Conservation (phyloP, 2,113 vertebrate genomes). For the Erythrolamprus reginae region DNA sequence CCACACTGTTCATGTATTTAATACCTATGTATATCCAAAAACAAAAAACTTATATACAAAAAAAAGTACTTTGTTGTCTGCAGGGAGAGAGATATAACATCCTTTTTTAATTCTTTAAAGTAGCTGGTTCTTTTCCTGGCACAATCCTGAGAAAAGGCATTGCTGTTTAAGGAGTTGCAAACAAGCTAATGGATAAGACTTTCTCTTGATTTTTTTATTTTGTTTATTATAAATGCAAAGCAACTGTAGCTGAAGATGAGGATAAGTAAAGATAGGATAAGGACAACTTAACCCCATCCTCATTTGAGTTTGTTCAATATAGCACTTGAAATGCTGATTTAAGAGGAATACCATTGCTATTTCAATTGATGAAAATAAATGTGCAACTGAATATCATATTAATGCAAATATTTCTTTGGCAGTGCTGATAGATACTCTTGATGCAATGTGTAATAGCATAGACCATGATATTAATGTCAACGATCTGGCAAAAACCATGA, state of each 20-base stretch:
- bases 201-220: not conserved
- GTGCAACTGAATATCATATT: not conserved
- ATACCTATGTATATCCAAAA: too few species aligned
- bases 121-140: not conserved
- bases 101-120: not conserved
- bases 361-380: not conserved
- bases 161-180: not conserved
- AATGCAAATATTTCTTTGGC: not conserved
- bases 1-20: too few species aligned
- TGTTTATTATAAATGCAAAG: not conserved
- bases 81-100: not conserved
- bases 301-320: not conserved
- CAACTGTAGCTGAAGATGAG: not conserved
- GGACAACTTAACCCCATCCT: not conserved
- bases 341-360: not conserved
- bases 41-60: too few species aligned
- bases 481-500: not conserved
- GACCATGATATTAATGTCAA: not conserved
- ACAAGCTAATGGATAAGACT: not conserved
- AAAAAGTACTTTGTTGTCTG: not conserved
- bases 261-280: not conserved
- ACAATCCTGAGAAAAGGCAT: not conserved
- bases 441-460: not conserved
- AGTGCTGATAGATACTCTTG: slow-evolving; percentile 3
- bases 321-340: not conserved